Evolutionary conservation across 2,888 invertebrate species (phyloP).

Genomic region (Siphlonurus alternatus): DNA sequence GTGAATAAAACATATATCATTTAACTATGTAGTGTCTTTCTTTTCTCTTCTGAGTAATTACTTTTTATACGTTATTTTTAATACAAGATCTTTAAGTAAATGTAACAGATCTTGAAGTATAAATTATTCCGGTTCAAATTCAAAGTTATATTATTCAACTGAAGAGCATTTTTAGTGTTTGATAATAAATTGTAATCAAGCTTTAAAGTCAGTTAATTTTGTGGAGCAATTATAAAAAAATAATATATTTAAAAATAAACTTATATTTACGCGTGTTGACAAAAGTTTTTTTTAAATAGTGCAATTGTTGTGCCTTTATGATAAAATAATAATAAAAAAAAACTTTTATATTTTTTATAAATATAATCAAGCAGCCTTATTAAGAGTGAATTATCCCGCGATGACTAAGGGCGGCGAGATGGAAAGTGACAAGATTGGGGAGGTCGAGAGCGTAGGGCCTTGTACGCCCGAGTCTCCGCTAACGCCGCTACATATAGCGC

Average conservation of each 20-base stretch:
- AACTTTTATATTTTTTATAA: not conserved
- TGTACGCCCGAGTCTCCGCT: not conserved
- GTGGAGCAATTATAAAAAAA: too few relatives aligned
- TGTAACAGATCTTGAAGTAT: not conserved
- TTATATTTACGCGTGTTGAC: too few relatives aligned
- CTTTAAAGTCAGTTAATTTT: too few relatives aligned
- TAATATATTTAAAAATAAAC: too few relatives aligned
- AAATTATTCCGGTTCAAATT: not conserved
- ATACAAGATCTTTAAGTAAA: not conserved
- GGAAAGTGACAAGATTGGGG: not conserved
- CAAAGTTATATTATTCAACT: too few relatives aligned
- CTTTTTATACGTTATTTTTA: not conserved
- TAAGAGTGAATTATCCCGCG: not conserved
- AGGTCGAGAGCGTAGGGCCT: not conserved
- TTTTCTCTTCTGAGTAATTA: not conserved
- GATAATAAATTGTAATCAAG: too few relatives aligned
- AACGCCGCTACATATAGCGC: not conserved
- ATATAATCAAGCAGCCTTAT: not conserved
- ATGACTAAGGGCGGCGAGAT: not conserved
- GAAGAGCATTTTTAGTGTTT: too few relatives aligned
- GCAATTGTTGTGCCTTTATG: not conserved
- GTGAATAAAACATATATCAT: not conserved
- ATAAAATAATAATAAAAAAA: not conserved
- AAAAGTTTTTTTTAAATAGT: too few relatives aligned
- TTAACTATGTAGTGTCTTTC: not conserved